Base-by-base conservation (phyloP, 2,888 invertebrate species). In the Scotopteryx bipunctaria region DNA sequence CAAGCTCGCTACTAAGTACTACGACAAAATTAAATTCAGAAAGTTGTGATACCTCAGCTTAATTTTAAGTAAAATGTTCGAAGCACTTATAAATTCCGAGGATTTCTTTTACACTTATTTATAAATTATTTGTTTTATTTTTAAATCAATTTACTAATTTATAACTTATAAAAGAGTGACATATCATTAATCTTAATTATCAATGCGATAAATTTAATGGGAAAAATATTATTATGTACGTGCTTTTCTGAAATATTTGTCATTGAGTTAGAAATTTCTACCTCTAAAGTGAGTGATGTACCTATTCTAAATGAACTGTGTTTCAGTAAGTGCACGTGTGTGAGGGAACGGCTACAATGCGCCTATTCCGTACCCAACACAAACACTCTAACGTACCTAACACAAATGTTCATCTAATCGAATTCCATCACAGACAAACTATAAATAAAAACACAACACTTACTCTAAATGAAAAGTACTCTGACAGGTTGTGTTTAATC, bases 321-420 rank as follows among this genome's bases (percentile, higher is more conserved):
- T 25, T 15, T 4, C 23, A 41, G 32, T 38, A 33, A 16, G 48
- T 53, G 54, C 61, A 61, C 55, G 55, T 54, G 57, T 53, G 57
- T 35, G 48, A 45, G 37, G 33, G 48, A 21, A 27, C 44, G 37
- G 36, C 41, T 52, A 63, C 58, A 60, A 63, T 63, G 58, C 49
- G 50, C 41, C 37, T 37, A 57, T 55, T 56, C 44, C 42, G 19
- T 51, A 32, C 40, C 8, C 5, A 37, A 11, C 36, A 43, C 53
- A 48, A 54, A 40, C 48, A 46, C 49, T 49, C 53, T 49, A 40
- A 47, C 51, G 53, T 15, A 13, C 15, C n/a, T n/a, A n/a, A n/a
- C n/a, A n/a, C n/a, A n/a, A n/a, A 23, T 21, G 32, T 8, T 41
- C 19, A 46, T 56, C 29, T 33, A 53, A 44, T 31, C 23, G 31